A percentile compares a stretch with the other conserved stretches of the same genome.
Conservation (phyloP, 2,888 invertebrate genomes). For the Catocala fraxini region DNA sequence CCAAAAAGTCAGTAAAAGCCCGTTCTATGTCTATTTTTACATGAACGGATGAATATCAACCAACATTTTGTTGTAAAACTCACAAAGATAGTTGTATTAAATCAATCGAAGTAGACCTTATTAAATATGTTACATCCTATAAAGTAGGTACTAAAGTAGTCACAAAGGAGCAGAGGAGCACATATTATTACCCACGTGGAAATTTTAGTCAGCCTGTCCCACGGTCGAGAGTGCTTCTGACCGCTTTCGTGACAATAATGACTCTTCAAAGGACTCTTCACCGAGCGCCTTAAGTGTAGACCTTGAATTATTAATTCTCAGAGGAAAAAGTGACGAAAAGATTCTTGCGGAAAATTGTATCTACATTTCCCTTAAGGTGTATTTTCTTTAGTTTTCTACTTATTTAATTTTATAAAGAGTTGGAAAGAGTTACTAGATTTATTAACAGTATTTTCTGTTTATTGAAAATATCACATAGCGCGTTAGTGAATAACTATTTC, state of each 20-base stretch:
- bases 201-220: slow-evolving; percentile 30
- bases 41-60: too few relatives aligned
- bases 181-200: slow-evolving; percentile 37
- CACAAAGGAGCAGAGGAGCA: slow-evolving; percentile 24
- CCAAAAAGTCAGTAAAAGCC: too few relatives aligned
- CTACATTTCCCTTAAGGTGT: slow-evolving; percentile 1
- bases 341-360: slow-evolving; percentile 14
- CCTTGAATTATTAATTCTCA: slow-evolving; percentile 51
- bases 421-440: not conserved
- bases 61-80: too few relatives aligned
- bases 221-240: slow-evolving; percentile 30
- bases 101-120: too few relatives aligned
- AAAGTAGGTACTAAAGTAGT: slow-evolving; percentile 9
- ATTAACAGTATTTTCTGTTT: too few relatives aligned
- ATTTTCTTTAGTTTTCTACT: not conserved
- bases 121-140: slow-evolving; percentile 12
- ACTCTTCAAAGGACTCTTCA: slow-evolving; percentile 44
- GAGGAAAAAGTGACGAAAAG: slow-evolving; percentile 30
- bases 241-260: slow-evolving; percentile 52
- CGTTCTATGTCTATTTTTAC: too few relatives aligned
- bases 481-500: too few relatives aligned
- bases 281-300: slow-evolving; percentile 33
- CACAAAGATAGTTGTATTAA: too few relatives aligned
- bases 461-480: too few relatives aligned
- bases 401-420: not conserved